Evolutionary conservation across 2,888 invertebrate genomes (phyloP), one percentile per base, ranked within the genome.

Genomic region (Ommatoiulus sabulosus): DNA sequence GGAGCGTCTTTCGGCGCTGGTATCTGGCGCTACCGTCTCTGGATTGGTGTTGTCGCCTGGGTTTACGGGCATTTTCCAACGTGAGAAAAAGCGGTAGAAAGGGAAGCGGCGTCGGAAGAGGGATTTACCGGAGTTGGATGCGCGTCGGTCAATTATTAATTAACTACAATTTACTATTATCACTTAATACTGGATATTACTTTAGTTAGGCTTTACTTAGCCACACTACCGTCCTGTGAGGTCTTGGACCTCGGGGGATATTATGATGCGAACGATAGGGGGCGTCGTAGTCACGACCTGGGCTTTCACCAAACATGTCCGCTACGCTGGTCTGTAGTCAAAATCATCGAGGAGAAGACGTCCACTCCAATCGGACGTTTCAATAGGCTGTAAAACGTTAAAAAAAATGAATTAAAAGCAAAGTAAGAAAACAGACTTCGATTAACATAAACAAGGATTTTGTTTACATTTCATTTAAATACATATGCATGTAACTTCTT

Each of bases 41-140:
- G 20, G 12, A 84, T 35, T 35, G 35, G 35, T 84, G 35, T 35
- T 35, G 15, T 44, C 86, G 86, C 52, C 87, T 1, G 87, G 87
- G 24, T 87, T 87, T n/a, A 87, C 52, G n/a, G 87, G 87, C 87
- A 87, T 87, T 63, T 63, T 63, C n/a, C 63, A n/a, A 63, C 15
- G n/a, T 63, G 63, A 63, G 17, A 63, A n/a, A n/a, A 63, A 63
- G n/a, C 17, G 24, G 17, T 17, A 24, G 24, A 24, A 24, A 84
- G 84, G n/a, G 84, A 24, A 84, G 15, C n/a, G 24, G 24, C 12
- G 17, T 17, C 15, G 20, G n/a, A 84, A n/a, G n/a, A 15, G 84
- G 24, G 84, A 24, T 20, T n/a, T 17, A 24, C 12, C n/a, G 24
- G 17, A 24, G 20, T 84, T 20, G 24, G 24, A 84, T 15, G 84